These are phyloP conservation scores for Mormyrus hasselquistii DNA, from an alignment of 2,797 vertebrate species.

Conservation along the genomic window DNA sequence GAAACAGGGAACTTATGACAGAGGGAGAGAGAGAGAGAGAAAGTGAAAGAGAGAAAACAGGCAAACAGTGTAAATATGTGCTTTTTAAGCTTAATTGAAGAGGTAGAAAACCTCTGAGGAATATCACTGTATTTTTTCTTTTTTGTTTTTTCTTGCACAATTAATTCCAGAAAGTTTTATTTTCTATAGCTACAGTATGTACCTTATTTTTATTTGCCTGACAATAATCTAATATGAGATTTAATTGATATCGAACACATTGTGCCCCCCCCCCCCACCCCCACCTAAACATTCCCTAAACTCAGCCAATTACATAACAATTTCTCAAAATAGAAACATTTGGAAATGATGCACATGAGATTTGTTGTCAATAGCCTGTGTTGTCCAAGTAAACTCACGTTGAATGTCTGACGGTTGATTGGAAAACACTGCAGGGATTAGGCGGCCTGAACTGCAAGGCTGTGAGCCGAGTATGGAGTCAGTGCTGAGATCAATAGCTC, in stretches of 20 bases:
- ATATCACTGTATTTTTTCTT: neutral
- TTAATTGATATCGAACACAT: neutral
- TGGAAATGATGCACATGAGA: constrained; percentile 33
- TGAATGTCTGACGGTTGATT: constrained; percentile 46
- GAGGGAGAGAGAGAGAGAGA: neutral
- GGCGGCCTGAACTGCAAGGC: constrained; percentile 53
- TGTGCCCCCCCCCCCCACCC: neutral
- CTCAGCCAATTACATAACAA: neutral
- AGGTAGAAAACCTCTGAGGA: neutral
- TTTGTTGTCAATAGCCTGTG: constrained; percentile 29
- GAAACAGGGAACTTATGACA: neutral
- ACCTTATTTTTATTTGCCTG: neutral
- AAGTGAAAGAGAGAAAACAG: neutral
- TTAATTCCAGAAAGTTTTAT: neutral
- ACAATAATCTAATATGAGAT: neutral
- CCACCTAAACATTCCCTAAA: neutral
- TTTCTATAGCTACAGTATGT: neutral
- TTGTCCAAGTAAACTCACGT: constrained; percentile 33
- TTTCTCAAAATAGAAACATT: constrained; percentile 35
- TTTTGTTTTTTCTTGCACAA: neutral
- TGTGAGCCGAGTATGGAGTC: constrained; percentile 43
- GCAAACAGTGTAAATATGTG: neutral
- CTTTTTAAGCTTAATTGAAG: neutral
- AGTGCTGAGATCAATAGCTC: constrained; percentile 63
- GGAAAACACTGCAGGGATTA: constrained; percentile 51